phyloP scores from a whole-genome alignment of 2,888 invertebrate genomes.

The Trypoxylon attenuatum region DNA sequence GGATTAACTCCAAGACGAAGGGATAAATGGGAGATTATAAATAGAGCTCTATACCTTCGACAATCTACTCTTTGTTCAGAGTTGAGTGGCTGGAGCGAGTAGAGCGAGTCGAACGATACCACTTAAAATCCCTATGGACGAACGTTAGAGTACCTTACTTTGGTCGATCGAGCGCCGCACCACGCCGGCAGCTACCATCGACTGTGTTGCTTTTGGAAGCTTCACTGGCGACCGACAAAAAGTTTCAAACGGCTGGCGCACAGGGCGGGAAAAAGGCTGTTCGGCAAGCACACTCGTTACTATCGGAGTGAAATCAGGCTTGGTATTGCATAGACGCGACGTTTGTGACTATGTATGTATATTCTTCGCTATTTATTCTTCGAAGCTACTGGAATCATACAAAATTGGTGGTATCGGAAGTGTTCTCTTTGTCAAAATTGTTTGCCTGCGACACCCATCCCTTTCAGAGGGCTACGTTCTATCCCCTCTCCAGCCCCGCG shows the following conservation, averaged over 20 bases:
- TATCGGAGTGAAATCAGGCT: constrained; percentile 19
- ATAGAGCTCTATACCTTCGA: constrained; percentile 55
- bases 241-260: constrained; percentile 21
- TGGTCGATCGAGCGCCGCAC: background rate
- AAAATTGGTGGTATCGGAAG: constrained; percentile 10
- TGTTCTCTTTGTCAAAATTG: constrained; percentile 20
- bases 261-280: background rate
- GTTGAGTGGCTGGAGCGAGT: background rate
- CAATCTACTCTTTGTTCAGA: constrained; percentile 51
- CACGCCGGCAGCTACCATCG: background rate
- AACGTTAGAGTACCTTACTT: background rate
- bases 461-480: no score
- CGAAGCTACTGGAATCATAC: constrained; percentile 12
- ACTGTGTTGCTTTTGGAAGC: background rate
- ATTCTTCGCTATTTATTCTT: constrained; percentile 27
- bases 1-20: constrained; percentile 10
- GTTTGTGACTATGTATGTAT: constrained; percentile 13
- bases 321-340: constrained; percentile 5
- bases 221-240: constrained; percentile 13
- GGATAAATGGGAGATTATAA: constrained; percentile 59
- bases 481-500: no score
- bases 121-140: constrained; percentile 14
- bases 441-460: background rate
- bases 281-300: constrained; percentile 11
- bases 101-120: constrained; percentile 1